Evolutionary conservation across 1,140 invertebrate genomes (phyloP).

Genomic region (Anoplolepis gracilipes): DNA sequence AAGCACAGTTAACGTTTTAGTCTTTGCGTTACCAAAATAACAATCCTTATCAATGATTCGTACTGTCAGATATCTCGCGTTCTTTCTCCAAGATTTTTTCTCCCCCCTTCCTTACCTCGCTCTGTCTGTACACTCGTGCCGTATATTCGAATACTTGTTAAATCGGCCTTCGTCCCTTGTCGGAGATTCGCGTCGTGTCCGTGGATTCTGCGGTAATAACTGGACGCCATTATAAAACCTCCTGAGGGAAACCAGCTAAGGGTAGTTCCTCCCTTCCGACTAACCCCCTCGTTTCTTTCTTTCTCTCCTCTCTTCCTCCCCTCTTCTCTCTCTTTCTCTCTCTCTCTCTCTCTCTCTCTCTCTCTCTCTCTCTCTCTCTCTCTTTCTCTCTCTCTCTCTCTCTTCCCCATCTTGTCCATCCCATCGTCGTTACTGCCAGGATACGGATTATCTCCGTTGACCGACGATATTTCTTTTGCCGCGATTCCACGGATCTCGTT

Average conservation of each 20-base stretch:
- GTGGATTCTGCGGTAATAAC: conserved; percentile 85
- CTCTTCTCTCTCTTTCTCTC: conserved; percentile 57
- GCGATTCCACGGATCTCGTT: conserved; percentile 72
- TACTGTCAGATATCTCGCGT: conserved; percentile 61
- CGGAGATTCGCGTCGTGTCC: conserved; percentile 84
- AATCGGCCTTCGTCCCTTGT: conserved; percentile 81
- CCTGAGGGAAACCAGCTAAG: conserved; percentile 85
- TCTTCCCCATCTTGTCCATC: conserved; percentile 59
- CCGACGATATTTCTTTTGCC: conserved; percentile 84
- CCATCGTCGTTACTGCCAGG: conserved; percentile 84
- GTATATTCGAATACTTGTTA: conserved; percentile 79
- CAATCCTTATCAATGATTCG: conserved; percentile 49
- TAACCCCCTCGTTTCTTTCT: conserved; percentile 58
- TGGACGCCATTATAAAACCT: conserved; percentile 86
- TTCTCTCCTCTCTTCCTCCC: conserved; percentile 68
- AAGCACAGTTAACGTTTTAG: neutral
- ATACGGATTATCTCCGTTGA: conserved; percentile 84
- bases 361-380: conserved; percentile 65
- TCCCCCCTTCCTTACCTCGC: neutral
- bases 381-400: conserved; percentile 65
- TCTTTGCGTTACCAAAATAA: conserved; percentile 21
- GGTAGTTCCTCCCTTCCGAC: conserved; percentile 74
- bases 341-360: conserved; percentile 50
- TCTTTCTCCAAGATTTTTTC: conserved; percentile 9
- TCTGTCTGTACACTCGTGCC: conserved; percentile 54